Percentiles rank a stretch among this genome's conserved stretches.
phyloP scores from a whole-genome alignment of 2,113 vertebrate species.

The Capricornis sumatraensis region DNA sequence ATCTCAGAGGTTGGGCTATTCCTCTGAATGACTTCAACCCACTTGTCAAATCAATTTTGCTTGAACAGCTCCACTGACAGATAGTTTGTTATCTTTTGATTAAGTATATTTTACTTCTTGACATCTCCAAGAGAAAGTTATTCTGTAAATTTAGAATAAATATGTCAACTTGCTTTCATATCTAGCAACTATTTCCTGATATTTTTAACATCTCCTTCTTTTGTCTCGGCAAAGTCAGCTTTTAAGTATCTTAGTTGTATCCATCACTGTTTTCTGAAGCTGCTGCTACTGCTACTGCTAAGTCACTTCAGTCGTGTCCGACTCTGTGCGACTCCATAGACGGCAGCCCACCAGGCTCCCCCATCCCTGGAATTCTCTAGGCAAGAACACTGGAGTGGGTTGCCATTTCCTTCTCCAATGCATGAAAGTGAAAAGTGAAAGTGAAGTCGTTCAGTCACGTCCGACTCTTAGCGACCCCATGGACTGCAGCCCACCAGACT shows the following conservation, averaged over 20 bases:
- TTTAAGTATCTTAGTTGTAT: background rate
- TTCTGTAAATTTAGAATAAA: slow-evolving; percentile 40
- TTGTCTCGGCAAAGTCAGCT: slow-evolving; percentile 16
- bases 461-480: too few relatives aligned
- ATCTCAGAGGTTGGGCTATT: slow-evolving; percentile 45
- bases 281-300: too few relatives aligned
- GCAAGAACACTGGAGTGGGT: too few relatives aligned
- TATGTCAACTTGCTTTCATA: slow-evolving; percentile 26
- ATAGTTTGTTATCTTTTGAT: slow-evolving; percentile 51
- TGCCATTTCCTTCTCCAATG: too few relatives aligned
- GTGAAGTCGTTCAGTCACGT: too few relatives aligned
- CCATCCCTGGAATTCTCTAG: too few relatives aligned
- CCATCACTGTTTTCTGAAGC: background rate
- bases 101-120: slow-evolving; percentile 51
- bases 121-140: slow-evolving; percentile 40
- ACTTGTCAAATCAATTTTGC: slow-evolving; percentile 64
- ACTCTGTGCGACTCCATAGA: too few relatives aligned
- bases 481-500: too few relatives aligned
- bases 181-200: slow-evolving; percentile 1
- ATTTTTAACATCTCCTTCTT: background rate
- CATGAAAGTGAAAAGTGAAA: too few relatives aligned
- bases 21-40: slow-evolving; percentile 48
- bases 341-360: too few relatives aligned
- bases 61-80: slow-evolving; percentile 41
- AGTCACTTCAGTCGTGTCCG: too few relatives aligned